Conservation (phyloP, 1,140 invertebrate genomes). For the Lutraria rhynchaena region DNA sequence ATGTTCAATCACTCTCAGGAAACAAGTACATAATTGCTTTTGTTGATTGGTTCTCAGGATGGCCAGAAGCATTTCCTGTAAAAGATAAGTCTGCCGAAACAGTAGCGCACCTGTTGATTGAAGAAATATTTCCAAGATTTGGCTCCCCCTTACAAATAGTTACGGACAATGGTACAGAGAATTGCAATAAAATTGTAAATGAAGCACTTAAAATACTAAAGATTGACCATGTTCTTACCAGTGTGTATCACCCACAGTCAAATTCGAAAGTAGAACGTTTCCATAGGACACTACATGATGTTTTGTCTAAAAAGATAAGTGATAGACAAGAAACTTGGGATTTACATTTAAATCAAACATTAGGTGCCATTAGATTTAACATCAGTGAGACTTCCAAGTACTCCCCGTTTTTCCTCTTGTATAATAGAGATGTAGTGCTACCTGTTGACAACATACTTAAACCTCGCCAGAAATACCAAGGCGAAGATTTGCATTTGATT, state of each 20-base stretch:
- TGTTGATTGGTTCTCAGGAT: too few species aligned
- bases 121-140: too few species aligned
- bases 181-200: slow-evolving; percentile 39
- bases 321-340: slow-evolving; percentile 17
- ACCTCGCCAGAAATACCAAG: slow-evolving; percentile 6
- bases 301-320: slow-evolving; percentile 20
- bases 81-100: slow-evolving; percentile 36
- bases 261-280: slow-evolving; percentile 41
- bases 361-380: slow-evolving; percentile 38
- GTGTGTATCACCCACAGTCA: slow-evolving; percentile 9
- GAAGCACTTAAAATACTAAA: slow-evolving; percentile 5
- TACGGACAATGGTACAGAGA: slow-evolving; percentile 45
- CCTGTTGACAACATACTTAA: too few species aligned
- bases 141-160: slow-evolving; percentile 24
- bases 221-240: slow-evolving; percentile 41
- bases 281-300: slow-evolving; percentile 14
- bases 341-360: slow-evolving; percentile 42
- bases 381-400: slow-evolving; percentile 31
- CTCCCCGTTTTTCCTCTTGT: slow-evolving; percentile 32
- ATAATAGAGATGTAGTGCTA: slow-evolving; percentile 26
- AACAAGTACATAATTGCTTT: slow-evolving; percentile 40
- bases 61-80: too few species aligned
- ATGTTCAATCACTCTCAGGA: slow-evolving; percentile 48
- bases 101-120: slow-evolving; percentile 55
- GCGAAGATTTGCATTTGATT: too few species aligned